phyloP scores from a whole-genome alignment of 35 echinoderm and acorn worm species.

The Eucidaris tribuloides region DNA sequence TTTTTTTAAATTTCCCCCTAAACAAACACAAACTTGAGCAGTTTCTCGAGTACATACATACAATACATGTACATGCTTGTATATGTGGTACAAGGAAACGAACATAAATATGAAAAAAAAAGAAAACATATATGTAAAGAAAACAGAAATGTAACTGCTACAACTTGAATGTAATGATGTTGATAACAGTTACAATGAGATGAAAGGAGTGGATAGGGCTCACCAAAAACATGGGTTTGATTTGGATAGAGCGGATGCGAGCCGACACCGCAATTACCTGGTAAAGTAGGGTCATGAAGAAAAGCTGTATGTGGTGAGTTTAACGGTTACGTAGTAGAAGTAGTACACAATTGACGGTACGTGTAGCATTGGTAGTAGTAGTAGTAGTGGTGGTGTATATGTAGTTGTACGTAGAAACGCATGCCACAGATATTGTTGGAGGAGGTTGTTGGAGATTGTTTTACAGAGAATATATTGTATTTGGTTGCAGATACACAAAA shows the following conservation, averaged over 20 bases:
- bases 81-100: too few relatives aligned
- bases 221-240: slow-evolving; percentile 10
- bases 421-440: slow-evolving; percentile 23
- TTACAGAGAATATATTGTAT: too few relatives aligned
- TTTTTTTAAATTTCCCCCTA: too few relatives aligned
- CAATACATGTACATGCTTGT: too few relatives aligned
- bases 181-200: too few relatives aligned
- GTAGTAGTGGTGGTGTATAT: slow-evolving; percentile 3
- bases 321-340: slow-evolving; percentile 19
- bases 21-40: too few relatives aligned
- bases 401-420: not conserved
- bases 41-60: too few relatives aligned
- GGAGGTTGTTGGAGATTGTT: slow-evolving; percentile 12
- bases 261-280: slow-evolving; percentile 27
- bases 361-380: slow-evolving; percentile 11
- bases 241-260: slow-evolving; percentile 5
- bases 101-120: too few relatives aligned
- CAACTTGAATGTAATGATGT: too few relatives aligned
- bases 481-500: not conserved
- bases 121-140: too few relatives aligned
- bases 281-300: slow-evolving; percentile 14
- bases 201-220: slow-evolving; percentile 1
- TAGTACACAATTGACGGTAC: slow-evolving; percentile 14
- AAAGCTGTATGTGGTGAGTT: slow-evolving; percentile 5
- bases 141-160: too few relatives aligned